Conservation (phyloP, 1,140 invertebrate species). For the Diorhabda sublineata region DNA sequence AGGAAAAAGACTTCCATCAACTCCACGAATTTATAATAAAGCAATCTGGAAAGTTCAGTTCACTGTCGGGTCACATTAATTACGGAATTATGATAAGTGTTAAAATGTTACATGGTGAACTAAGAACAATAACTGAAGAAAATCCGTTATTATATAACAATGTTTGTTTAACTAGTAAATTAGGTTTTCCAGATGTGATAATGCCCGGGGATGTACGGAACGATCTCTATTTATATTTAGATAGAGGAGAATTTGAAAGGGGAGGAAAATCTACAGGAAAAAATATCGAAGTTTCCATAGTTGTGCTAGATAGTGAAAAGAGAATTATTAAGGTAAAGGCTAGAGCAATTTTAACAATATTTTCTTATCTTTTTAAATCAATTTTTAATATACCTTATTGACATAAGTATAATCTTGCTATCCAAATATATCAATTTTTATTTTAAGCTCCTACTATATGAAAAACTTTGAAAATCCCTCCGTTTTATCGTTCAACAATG, state of each 20-base stretch:
- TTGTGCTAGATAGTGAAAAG: constrained; percentile 76
- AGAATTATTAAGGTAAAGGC: constrained; percentile 60
- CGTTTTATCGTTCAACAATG: too few relatives aligned
- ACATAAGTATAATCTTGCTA: too few relatives aligned
- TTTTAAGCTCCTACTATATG: too few relatives aligned
- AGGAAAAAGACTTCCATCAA: constrained; percentile 88
- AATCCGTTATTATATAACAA: constrained; percentile 78
- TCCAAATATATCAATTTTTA: too few relatives aligned
- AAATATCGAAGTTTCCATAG: constrained; percentile 85
- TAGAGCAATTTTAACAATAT: too few relatives aligned
- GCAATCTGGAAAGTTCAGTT: constrained; percentile 76
- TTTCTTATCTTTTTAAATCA: too few relatives aligned
- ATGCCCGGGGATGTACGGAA: constrained; percentile 94
- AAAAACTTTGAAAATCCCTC: too few relatives aligned
- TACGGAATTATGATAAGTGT: constrained; percentile 73
- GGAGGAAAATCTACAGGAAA: constrained; percentile 94
- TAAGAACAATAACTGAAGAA: constrained; percentile 68
- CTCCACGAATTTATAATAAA: constrained; percentile 85
- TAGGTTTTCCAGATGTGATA: constrained; percentile 91
- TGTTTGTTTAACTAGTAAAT: constrained; percentile 78
- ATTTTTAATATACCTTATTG: too few relatives aligned
- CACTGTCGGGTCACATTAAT: constrained; percentile 68
- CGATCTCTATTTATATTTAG: constrained; percentile 88
- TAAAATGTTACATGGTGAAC: constrained; percentile 69
- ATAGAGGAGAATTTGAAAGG: constrained; percentile 85